Base-by-base conservation (phyloP, 2,888 invertebrate species). In the Eristalis tenax region DNA sequence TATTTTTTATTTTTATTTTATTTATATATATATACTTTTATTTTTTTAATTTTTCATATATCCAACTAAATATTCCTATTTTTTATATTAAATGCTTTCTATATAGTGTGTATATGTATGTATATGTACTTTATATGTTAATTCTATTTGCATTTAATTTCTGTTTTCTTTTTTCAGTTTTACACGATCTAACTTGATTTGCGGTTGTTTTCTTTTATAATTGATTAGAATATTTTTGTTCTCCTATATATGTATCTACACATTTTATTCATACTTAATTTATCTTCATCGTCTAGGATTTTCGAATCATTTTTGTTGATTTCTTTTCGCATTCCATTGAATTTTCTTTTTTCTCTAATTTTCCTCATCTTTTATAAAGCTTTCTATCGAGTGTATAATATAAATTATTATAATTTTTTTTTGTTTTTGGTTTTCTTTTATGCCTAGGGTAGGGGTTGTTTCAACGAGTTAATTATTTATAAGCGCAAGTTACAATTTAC, bases 341-440 rank as follows among this genome's bases (percentile, higher is more conserved):
- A 40, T 61, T 61, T 65, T 22, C 68, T 26, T 26, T 74, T 83
- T 65, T 43, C 69, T 77, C 23, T 61, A 6, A 28, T 76, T 63
- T 22, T 59, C 57, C 61, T 43, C 40, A 56, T 59, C 61, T 28
- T 73, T 78, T 65, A 76, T 87, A 87, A 87, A 87, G 87, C 87
- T 87, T 87, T 87, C 79, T 83, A 87, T 87, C 71, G 43, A 83
- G 79, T 87, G 87, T 87, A 80, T 87, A 83, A 76, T 87, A 83
- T 83, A 79, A 59, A 26, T 76, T 56, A 40, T 56, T 32, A 73
- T 71, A n/a, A n/a, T n/a, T 68, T 50, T 15, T 79, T 61, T 63
- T 11, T 76, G 73, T 32, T 4, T 4, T 8, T 11, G 43, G 70
- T 13, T 56, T 68, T 74, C n/a, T 70, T 57, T 28, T 68, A 26